Conservation (phyloP, 1,140 invertebrate genomes). For the Yoshiicerus persimilis region DNA sequence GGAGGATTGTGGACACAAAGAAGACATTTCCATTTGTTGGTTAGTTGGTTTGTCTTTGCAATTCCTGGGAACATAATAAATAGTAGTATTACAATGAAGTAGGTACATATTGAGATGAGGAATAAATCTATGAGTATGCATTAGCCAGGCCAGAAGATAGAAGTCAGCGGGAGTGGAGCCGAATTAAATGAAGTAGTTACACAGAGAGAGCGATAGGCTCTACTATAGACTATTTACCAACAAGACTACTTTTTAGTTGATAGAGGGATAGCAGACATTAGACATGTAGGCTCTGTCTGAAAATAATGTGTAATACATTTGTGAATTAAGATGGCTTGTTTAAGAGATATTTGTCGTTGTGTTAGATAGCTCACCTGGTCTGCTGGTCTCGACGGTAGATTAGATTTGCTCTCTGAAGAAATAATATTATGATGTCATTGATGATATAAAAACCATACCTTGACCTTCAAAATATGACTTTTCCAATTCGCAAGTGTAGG, state of each 20-base stretch:
- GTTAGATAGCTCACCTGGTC: background rate
- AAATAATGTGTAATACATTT: background rate
- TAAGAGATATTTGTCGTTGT: background rate
- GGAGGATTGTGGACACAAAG: too few relatives aligned
- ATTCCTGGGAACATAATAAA: too few relatives aligned
- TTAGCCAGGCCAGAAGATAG: background rate
- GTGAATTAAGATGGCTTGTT: background rate
- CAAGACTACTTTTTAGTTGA: background rate
- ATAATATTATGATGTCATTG: constrained; percentile 28
- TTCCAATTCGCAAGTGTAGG: constrained; percentile 23
- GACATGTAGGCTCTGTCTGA: background rate
- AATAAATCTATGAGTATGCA: too few relatives aligned
- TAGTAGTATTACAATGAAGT: too few relatives aligned
- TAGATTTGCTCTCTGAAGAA: constrained; percentile 10
- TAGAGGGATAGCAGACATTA: background rate
- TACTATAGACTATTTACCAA: background rate
- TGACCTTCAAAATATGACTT: constrained; percentile 43
- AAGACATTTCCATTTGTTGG: too few relatives aligned
- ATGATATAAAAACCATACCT: constrained; percentile 25
- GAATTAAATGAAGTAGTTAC: background rate
- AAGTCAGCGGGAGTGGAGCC: background rate
- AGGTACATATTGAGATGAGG: too few relatives aligned
- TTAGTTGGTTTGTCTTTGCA: too few relatives aligned
- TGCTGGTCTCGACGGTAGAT: background rate
- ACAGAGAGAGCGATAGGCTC: background rate